These are phyloP conservation scores for Choristoneura fumiferana DNA, from an alignment of 1,140 invertebrate species.

Conservation along the genomic window DNA sequence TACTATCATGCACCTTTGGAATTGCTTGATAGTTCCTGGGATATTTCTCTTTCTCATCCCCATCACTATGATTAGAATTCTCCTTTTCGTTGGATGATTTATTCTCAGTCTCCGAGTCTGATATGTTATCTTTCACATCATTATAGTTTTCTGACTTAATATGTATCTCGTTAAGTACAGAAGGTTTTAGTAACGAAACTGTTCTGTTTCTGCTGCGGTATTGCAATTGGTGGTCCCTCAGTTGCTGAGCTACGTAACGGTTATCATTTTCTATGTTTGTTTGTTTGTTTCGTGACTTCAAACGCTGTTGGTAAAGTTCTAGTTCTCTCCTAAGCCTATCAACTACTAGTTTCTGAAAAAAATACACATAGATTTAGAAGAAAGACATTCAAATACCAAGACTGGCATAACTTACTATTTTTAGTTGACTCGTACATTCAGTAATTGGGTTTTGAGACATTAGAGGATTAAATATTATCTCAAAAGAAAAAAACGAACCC, in stretches of 20 bases:
- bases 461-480: too few species aligned
- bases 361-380: too few species aligned
- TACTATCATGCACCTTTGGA: constrained; percentile 57
- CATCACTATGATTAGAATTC: constrained; percentile 54
- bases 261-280: constrained; percentile 71
- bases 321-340: constrained; percentile 69
- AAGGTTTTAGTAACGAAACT: constrained; percentile 70
- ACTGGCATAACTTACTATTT: too few species aligned
- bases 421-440: too few species aligned
- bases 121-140: constrained; percentile 43
- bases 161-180: constrained; percentile 72
- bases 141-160: constrained; percentile 64
- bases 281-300: constrained; percentile 68
- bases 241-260: constrained; percentile 71
- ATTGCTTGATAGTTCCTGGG: constrained; percentile 47
- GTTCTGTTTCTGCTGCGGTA: constrained; percentile 59
- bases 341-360: constrained; percentile 69
- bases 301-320: constrained; percentile 66
- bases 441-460: too few species aligned
- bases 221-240: constrained; percentile 70
- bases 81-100: constrained; percentile 56
- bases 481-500: too few species aligned
- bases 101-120: constrained; percentile 62
- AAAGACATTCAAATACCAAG: too few species aligned
- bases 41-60: constrained; percentile 54